Base-by-base conservation (phyloP, 2,888 invertebrate species). In the Sepiola atlantica region DNA sequence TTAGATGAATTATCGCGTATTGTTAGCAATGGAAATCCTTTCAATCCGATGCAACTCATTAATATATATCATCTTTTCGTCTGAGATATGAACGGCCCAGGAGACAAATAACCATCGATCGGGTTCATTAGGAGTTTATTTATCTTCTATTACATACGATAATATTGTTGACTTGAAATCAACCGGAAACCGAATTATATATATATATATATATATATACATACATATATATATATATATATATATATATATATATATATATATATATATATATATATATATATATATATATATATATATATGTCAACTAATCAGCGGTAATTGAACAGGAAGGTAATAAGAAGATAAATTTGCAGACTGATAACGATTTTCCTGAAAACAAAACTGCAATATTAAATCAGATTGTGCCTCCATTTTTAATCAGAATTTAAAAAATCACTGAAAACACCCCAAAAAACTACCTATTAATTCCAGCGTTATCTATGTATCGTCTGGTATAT, bases 171-270 rank as follows among this genome's bases (percentile, higher is more conserved):
- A 45, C 45, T 45, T 45, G 45, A 61, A 61, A 61, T 61, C 61
- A 61, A 28, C 28, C 61, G 28, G 61, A 8, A 28, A 55, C 55
- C 16, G 18, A 14, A 1, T 20, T 21, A 55, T 21, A 21, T 55
- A 55, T 55, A 55, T 55, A 55, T 21, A 55, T 55, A 91, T 91
- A 24, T 91, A 91, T 28, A 91, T 91, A 91, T 91, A 91, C 28
- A 91, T 91, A 91, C 28, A 91, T 28, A 91, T 91, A 91, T 91
- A 91, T 28, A 91, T 91, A 91, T 91, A 91, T 91, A 91, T 91
- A 91, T 91, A 91, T 91, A 91, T 28, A n/a, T 91, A 91, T 21
- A 21, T 91, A 91, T 91, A 91, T 91, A 91, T 91, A 91, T 21
- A 91, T 91, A 91, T 91, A 91, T 91, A 91, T 91, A 91, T 91